Evolutionary conservation across 2,797 vertebrate species (phyloP).

Genomic region (Podarcis siculus): DNA sequence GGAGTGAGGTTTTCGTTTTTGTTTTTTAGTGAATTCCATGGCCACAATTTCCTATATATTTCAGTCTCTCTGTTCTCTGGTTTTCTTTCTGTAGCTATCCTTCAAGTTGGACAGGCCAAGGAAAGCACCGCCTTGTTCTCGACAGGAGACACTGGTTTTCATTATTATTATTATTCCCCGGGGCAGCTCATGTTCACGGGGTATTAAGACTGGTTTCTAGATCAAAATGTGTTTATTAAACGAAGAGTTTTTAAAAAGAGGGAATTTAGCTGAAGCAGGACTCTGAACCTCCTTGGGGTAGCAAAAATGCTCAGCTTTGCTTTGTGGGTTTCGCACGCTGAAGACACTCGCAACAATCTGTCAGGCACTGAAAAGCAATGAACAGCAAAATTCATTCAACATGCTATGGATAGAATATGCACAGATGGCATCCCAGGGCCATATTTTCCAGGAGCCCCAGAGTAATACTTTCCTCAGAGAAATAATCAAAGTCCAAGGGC

Average conservation of each 20-base stretch:
- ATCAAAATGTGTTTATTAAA: conserved; percentile 29
- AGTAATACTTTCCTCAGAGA: background rate
- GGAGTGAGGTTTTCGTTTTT: background rate
- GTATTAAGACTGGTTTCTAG: conserved; percentile 10
- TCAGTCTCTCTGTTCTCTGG: background rate
- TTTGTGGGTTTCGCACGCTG: conserved; percentile 6
- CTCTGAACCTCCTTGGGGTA: background rate
- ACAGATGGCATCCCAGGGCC: background rate
- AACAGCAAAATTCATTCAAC: conserved; percentile 1
- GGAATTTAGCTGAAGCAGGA: conserved; percentile 14
- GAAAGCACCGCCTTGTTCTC: conserved; percentile 6
- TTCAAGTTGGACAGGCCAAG: conserved; percentile 2
- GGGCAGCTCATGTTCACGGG: background rate
- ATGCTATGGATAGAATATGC: background rate
- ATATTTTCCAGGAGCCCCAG: background rate
- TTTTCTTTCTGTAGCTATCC: background rate
- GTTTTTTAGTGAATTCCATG: conserved; percentile 1
- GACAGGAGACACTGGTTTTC: background rate
- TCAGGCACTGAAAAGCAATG: background rate
- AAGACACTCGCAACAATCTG: conserved; percentile 1
- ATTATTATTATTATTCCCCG: conserved; percentile 18
- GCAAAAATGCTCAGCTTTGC: conserved; percentile 19
- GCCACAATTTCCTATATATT: background rate
- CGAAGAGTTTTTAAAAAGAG: background rate
- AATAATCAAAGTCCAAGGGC: background rate